A percentile compares a stretch with the other conserved stretches of the same genome.
Evolutionary conservation across 2,797 vertebrate species (phyloP).

Genomic region (Sebastes reedi): DNA sequence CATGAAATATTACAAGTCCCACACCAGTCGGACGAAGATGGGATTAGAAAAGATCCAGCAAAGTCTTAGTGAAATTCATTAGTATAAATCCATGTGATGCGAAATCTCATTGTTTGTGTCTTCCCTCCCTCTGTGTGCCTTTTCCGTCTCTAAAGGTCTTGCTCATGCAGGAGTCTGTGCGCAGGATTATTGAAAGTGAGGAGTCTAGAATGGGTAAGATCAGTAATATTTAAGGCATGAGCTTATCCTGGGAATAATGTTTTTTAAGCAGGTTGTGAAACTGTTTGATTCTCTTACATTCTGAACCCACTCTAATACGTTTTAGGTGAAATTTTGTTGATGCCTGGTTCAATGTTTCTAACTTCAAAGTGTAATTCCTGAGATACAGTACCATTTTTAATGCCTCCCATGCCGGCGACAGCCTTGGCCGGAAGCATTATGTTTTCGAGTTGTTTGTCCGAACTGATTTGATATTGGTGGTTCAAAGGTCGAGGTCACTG

Average conservation of each 20-base stretch:
- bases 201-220: conserved; percentile 95
- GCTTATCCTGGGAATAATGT: conserved; percentile 37
- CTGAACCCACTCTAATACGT: background rate
- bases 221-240: conserved; percentile 20
- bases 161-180: conserved; percentile 98
- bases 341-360: background rate
- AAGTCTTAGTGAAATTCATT: conserved; percentile 35
- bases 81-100: conserved; percentile 45
- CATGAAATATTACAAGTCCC: conserved; percentile 21
- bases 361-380: background rate
- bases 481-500: background rate
- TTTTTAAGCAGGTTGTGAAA: conserved; percentile 24
- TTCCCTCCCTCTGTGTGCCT: background rate
- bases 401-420: background rate
- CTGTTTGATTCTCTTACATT: conserved; percentile 1
- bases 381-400: background rate
- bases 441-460: background rate
- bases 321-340: background rate
- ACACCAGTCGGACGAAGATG: conserved; percentile 11
- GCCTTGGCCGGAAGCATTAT: no score
- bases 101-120: conserved; percentile 44
- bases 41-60: conserved; percentile 44
- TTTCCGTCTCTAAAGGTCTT: conserved; percentile 84
- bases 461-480: background rate
- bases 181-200: conserved; percentile 95